Evolutionary conservation across 2,113 vertebrate species (phyloP).

Genomic region (Gasterosteus aculeatus): DNA sequence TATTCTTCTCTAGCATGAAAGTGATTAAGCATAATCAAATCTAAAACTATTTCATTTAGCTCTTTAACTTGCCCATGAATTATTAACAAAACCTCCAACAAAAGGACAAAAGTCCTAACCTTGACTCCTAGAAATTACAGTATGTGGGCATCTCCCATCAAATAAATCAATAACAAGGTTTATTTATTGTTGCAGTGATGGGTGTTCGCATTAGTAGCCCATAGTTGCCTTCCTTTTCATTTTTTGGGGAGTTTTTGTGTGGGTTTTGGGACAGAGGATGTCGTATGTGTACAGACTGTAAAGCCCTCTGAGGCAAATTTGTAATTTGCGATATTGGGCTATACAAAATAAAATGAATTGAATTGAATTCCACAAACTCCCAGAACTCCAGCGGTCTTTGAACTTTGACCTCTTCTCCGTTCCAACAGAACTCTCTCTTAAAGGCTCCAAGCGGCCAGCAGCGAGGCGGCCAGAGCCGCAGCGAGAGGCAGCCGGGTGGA

Average conservation of each 20-base stretch:
- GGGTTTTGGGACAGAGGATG: too few relatives aligned
- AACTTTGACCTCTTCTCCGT: background rate
- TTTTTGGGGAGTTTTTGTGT: too few relatives aligned
- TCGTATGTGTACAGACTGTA: too few relatives aligned
- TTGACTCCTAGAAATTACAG: background rate
- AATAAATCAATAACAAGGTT: background rate
- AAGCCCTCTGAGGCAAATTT: too few relatives aligned
- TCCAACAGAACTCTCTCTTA: background rate
- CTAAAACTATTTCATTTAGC: background rate
- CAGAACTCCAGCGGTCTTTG: background rate
- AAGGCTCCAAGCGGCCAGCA: constrained; percentile 25
- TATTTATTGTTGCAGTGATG: background rate
- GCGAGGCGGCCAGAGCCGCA: constrained; percentile 32
- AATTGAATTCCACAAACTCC: background rate
- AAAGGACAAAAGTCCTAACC: background rate
- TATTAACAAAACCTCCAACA: too few relatives aligned
- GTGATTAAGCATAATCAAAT: too few relatives aligned
- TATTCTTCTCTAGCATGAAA: too few relatives aligned
- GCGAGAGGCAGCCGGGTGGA: constrained; percentile 38
- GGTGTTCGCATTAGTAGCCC: background rate
- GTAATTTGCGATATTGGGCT: too few relatives aligned
- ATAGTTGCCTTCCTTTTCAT: background rate
- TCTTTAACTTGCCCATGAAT: background rate
- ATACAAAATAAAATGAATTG: too few relatives aligned
- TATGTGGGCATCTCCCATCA: background rate